Conservation (phyloP, 2,113 vertebrate species). For the Heliornis fulica region DNA sequence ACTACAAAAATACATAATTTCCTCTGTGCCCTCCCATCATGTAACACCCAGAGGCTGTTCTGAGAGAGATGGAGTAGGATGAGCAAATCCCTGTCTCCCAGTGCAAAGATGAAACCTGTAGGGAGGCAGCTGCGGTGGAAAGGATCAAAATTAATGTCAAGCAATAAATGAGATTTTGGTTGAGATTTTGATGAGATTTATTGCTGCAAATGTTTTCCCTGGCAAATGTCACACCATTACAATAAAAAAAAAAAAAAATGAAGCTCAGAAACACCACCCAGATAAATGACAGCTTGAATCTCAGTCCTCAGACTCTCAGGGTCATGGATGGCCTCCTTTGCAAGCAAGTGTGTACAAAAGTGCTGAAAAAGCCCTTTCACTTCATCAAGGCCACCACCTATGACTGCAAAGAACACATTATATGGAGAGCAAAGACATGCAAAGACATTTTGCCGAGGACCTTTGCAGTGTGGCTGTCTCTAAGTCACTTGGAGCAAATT, state of each 20-base stretch:
- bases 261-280: neutral
- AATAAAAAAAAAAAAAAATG: neutral
- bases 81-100: neutral
- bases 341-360: neutral
- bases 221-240: slow-evolving; percentile 21
- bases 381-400: neutral
- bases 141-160: slow-evolving; percentile 28
- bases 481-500: neutral
- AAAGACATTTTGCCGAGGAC: neutral
- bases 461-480: neutral
- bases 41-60: neutral
- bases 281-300: neutral
- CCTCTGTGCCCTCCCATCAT: neutral
- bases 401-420: neutral
- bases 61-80: neutral
- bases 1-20: neutral
- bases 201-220: slow-evolving; percentile 25
- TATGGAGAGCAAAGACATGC: neutral
- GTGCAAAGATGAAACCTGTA: neutral
- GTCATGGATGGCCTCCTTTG: neutral
- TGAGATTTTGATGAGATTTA: slow-evolving; percentile 48
- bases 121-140: neutral
- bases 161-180: neutral
- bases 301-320: neutral
- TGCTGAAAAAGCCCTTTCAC: neutral